Base-by-base conservation (phyloP, 2,113 vertebrate species). In the Tetrao urogallus region DNA sequence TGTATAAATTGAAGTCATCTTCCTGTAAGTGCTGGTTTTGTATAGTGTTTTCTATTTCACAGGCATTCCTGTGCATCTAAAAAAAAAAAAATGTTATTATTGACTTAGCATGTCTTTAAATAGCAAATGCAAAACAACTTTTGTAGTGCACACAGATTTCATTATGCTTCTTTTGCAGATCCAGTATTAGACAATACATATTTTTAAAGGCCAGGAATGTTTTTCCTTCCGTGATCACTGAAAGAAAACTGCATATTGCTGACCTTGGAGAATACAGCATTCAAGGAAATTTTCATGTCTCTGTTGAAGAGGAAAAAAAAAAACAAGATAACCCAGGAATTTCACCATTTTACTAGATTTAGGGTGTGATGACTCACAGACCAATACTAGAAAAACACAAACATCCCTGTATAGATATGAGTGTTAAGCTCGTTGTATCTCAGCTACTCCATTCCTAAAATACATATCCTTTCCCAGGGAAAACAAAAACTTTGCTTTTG, bases 391-490 rank as follows among this genome's bases (percentile, higher is more conserved):
- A 43, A 71, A 88, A 93, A 25, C 17, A 86, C 27, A 95, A 92
- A 74, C 32, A 69, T 75, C 34, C 38, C 50, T 63, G 10, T 20
- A 34, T 9, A 76, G 63, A 81, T 82, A 92, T 2, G 11, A 52
- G 20, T 34, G 54, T 40, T 92, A 83, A 94, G 81, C 84, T 91
- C 82, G 78, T 73, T 91, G 19, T 86, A 48, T 85, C 60, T 88
- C 81, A 80, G 60, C 43, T 77, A 82, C n/a, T 89, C 86, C 27
- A 54, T 84, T 97, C 73, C 80, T 56, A 80, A 93, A 95, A 93
- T 78, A 71, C 9, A n/a, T 82, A 94, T 95, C 63, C 79, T 81
- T 93, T 75, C 79, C 64, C 74, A 58, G 13, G 94, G 94, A 95
- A 91, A 93, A 91, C 90, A 65, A 82, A 13, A 66, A 56, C 11